Evolutionary conservation across 2,113 vertebrate species (phyloP).

Genomic region (Atlantisia rogersi): DNA sequence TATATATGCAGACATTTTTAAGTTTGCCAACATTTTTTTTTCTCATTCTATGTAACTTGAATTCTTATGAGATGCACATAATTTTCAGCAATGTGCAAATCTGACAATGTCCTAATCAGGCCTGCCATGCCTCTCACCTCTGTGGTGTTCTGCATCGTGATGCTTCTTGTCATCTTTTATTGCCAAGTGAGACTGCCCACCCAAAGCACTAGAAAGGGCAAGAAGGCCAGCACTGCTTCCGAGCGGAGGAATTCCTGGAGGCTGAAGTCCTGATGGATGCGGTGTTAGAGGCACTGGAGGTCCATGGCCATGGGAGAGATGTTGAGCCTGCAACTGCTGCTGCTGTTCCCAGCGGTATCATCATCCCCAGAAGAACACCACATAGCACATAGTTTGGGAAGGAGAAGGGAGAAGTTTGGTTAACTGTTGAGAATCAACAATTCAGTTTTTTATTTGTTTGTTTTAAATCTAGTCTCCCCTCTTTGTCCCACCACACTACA

Average conservation of each 20-base stretch:
- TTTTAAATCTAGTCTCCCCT: not conserved
- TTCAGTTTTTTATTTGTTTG: not conserved
- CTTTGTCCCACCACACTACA: not conserved
- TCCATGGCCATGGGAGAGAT: slow-evolving; percentile 91
- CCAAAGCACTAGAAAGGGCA: slow-evolving; percentile 92
- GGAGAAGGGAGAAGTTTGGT: slow-evolving; percentile 21
- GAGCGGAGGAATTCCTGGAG: slow-evolving; percentile 86
- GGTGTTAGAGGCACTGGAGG: slow-evolving; percentile 92
- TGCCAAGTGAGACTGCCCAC: slow-evolving; percentile 87
- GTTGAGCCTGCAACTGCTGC: slow-evolving; percentile 89
- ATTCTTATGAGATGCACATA: slow-evolving; percentile 69
- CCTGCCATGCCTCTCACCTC: slow-evolving; percentile 89
- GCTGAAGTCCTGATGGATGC: slow-evolving; percentile 92
- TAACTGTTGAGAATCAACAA: slow-evolving; percentile 10
- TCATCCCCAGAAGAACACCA: slow-evolving; percentile 8
- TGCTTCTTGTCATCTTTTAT: slow-evolving; percentile 97
- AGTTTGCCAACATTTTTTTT: slow-evolving; percentile 69
- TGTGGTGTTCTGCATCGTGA: slow-evolving; percentile 91
- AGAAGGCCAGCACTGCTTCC: slow-evolving; percentile 92
- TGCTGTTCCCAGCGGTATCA: slow-evolving; percentile 67
- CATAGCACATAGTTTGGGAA: not conserved
- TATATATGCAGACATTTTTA: slow-evolving; percentile 56
- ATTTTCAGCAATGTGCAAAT: slow-evolving; percentile 64
- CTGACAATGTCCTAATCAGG: slow-evolving; percentile 77
- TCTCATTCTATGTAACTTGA: slow-evolving; percentile 62